A percentile compares a stretch with the other conserved stretches of the same genome.
Evolutionary conservation across 2,113 vertebrate genomes (phyloP).

Genomic region (Pontoporia blainvillei): DNA sequence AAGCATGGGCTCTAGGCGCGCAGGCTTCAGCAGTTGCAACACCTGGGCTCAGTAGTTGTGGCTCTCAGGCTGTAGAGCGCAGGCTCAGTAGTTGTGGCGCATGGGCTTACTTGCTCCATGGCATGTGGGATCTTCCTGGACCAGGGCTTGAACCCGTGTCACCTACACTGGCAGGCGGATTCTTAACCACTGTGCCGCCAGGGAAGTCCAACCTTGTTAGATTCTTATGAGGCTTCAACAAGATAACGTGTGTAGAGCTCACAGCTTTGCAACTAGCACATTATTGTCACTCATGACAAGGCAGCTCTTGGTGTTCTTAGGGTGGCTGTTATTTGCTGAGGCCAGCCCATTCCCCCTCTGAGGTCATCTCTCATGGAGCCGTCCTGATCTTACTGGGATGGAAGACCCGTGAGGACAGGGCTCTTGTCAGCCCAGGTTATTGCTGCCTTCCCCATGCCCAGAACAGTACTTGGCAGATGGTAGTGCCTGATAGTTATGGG

Average conservation of each 20-base stretch:
- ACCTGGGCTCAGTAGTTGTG: too few species aligned
- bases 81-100: too few species aligned
- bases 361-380: not conserved
- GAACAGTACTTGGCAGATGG: not conserved
- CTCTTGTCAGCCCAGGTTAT: not conserved
- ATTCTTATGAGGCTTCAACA: not conserved
- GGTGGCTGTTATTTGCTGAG: not conserved
- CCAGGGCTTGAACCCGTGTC: too few species aligned
- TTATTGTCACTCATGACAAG: not conserved
- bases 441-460: not conserved
- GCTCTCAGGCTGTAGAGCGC: too few species aligned
- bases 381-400: not conserved
- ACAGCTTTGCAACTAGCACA: not conserved
- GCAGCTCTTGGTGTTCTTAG: not conserved
- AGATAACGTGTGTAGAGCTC: fast-evolving
- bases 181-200: too few species aligned
- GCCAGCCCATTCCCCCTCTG: not conserved
- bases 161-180: too few species aligned
- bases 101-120: too few species aligned
- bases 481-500: not conserved
- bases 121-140: too few species aligned
- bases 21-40: too few species aligned
- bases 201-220: not conserved
- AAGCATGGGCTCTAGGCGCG: too few species aligned
- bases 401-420: not conserved